Evolutionary conservation across 2,797 vertebrate species (phyloP).

Genomic region (Ceyx erithaca): DNA sequence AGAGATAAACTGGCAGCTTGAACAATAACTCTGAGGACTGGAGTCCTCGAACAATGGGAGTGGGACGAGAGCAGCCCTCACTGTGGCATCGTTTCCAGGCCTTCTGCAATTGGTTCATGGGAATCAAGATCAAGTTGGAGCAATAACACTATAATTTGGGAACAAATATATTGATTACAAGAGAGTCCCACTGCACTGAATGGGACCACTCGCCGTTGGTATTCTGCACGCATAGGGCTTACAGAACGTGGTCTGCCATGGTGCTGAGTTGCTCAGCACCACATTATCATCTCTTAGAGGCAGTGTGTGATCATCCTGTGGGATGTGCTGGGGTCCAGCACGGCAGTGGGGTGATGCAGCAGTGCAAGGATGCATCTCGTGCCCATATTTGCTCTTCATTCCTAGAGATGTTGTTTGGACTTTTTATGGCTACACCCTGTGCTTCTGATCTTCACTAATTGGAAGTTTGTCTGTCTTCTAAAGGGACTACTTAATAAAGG

Average conservation of each 20-base stretch:
- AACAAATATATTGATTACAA: conserved; percentile 74
- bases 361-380: not conserved
- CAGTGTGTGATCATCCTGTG: not conserved
- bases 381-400: not conserved
- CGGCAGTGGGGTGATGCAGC: fast-evolving
- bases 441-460: not conserved
- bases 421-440: not conserved
- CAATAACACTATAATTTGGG: conserved; percentile 71
- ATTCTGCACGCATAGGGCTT: not conserved
- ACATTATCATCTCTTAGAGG: not conserved
- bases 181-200: conserved; percentile 48
- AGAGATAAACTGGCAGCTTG: conserved; percentile 63
- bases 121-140: conserved; percentile 73
- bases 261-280: conserved; percentile 11
- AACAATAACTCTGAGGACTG: conserved; percentile 54
- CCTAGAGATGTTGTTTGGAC: not conserved
- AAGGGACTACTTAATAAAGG: not conserved
- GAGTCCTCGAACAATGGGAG: conserved; percentile 55
- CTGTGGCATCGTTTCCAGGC: conserved; percentile 63
- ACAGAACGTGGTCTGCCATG: not conserved
- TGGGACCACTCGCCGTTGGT: not conserved
- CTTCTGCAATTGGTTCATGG: conserved; percentile 44
- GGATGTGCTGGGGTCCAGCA: not conserved
- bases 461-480: not conserved
- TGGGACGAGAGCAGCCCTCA: conserved; percentile 56